These are phyloP conservation scores for Myotis daubentonii DNA, from an alignment of 2,797 vertebrate species.

Conservation along the genomic window DNA sequence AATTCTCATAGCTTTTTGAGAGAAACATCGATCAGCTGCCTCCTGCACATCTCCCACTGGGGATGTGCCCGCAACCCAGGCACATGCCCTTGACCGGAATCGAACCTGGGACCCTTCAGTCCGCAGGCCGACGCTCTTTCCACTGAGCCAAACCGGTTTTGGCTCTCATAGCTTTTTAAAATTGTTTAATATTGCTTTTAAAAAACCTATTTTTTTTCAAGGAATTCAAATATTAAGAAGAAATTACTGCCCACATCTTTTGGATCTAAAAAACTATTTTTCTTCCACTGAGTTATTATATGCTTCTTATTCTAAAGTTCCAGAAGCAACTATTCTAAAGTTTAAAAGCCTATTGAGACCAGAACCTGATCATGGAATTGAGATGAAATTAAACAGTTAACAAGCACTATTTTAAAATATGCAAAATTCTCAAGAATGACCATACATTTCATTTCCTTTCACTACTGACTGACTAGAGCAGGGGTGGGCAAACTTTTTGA, in stretches of 20 bases:
- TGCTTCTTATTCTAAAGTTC: background rate
- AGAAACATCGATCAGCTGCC: too few species aligned
- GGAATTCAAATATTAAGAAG: background rate
- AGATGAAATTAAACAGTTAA: background rate
- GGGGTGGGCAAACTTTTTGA: too few species aligned
- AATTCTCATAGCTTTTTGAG: background rate
- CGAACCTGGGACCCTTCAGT: too few species aligned
- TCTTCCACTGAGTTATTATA: background rate
- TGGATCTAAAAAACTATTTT: background rate
- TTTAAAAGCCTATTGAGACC: background rate
- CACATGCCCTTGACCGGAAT: too few species aligned
- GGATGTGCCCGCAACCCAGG: too few species aligned
- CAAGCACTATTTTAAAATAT: background rate
- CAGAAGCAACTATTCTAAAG: background rate
- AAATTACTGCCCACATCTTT: background rate
- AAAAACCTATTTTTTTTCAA: background rate
- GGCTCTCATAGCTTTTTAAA: background rate
- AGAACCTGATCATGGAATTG: background rate
- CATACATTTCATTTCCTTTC: background rate
- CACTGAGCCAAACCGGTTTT: too few species aligned
- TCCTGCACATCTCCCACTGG: too few species aligned
- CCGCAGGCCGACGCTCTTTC: too few species aligned
- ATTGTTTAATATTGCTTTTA: background rate
- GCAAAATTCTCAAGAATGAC: background rate
- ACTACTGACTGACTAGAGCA: background rate